phyloP scores from a whole-genome alignment of 2,797 vertebrate species.

The Dromococcyx pavoninus region DNA sequence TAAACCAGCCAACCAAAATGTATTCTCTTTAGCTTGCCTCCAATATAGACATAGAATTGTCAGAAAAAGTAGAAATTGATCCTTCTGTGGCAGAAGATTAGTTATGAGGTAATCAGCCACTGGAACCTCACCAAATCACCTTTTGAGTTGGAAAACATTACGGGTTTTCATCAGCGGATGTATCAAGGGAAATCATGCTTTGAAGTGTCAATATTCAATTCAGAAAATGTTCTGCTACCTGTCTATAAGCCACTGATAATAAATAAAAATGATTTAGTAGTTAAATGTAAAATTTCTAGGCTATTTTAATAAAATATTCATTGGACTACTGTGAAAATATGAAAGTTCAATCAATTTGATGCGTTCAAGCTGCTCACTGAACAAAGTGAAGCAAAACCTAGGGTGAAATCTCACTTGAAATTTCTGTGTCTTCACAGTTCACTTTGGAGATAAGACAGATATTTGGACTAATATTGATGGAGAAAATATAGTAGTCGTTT shows the following conservation, averaged over 20 bases:
- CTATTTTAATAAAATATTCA: background rate
- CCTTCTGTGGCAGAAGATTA: slow-evolving; percentile 18
- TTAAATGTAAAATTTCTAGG: background rate
- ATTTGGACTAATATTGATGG: background rate
- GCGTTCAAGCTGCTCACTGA: background rate
- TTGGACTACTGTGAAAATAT: background rate
- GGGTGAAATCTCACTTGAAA: background rate
- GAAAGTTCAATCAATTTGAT: background rate
- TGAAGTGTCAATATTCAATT: background rate
- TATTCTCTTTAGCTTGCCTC: background rate
- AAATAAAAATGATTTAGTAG: background rate
- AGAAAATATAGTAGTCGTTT: background rate
- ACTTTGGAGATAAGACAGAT: background rate
- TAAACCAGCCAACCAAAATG: slow-evolving; percentile 59
- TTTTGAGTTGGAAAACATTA: background rate
- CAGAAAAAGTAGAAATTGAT: slow-evolving; percentile 1
- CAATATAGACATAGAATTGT: background rate
- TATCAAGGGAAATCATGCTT: background rate
- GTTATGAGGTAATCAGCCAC: background rate
- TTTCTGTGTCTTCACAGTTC: background rate
- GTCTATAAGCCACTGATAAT: background rate
- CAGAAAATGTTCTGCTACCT: background rate
- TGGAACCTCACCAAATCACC: slow-evolving; percentile 4
- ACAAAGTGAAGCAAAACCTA: background rate
- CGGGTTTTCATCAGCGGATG: background rate